A percentile compares a stretch with the other conserved stretches of the same genome.
Conservation (phyloP, 2,797 vertebrate species). For the Meda fulgida region DNA sequence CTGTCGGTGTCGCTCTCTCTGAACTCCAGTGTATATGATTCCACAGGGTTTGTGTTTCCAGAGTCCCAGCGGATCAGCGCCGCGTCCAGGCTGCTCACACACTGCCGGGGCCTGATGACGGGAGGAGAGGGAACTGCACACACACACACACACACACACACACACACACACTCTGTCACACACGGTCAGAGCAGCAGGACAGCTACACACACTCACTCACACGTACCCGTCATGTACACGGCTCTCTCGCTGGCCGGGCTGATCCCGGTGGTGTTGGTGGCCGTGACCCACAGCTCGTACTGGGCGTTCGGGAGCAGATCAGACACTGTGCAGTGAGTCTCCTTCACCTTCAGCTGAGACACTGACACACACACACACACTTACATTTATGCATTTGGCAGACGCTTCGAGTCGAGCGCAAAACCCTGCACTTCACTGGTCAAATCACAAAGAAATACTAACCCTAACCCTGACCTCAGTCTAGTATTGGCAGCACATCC, state of each 20-base stretch:
- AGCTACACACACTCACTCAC: conserved; percentile 18
- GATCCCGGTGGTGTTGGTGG: conserved; percentile 87
- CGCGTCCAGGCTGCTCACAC: conserved; percentile 85
- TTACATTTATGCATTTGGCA: no score
- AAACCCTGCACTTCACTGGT: neutral
- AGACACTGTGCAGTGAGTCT: conserved; percentile 89
- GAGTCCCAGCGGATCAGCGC: conserved; percentile 92
- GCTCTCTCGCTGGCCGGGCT: conserved; percentile 91
- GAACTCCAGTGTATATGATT: conserved; percentile 92
- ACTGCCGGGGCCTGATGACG: conserved; percentile 81
- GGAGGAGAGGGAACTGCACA: conserved; percentile 88
- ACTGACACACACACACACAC: conserved; percentile 70
- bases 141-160: conserved; percentile 44
- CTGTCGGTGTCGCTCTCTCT: conserved; percentile 71
- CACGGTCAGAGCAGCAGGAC: neutral
- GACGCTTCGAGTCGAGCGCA: no score
- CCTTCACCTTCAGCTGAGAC: conserved; percentile 84
- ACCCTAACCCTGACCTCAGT: neutral
- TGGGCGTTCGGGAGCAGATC: conserved; percentile 89
- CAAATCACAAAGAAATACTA: neutral
- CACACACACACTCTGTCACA: conserved; percentile 5
- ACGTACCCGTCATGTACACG: conserved; percentile 82
- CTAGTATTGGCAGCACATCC: neutral
- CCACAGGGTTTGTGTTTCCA: conserved; percentile 89
- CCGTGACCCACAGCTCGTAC: conserved; percentile 95